Base-by-base conservation (phyloP, 2,797 vertebrate species). In the Brotula barbata region DNA sequence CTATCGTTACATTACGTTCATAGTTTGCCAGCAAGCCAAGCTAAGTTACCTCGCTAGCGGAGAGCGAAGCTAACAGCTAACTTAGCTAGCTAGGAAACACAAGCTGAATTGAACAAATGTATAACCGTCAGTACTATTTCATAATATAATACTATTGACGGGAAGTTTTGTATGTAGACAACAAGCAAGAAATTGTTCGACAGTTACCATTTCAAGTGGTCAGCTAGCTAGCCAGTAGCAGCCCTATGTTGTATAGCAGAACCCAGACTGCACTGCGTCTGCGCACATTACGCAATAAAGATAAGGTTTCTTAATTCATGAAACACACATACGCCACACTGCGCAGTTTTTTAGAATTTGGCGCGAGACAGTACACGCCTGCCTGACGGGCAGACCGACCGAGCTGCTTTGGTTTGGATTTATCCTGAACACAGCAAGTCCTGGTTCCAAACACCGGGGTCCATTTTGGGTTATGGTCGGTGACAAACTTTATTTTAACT, bases 191-290 rank as follows among this genome's bases (percentile, higher is more conserved):
- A 64, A 54, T 1, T 1, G 25, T 17, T 1, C 1, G 55, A 46
- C 62, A 79, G 49, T 86, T 88, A 88, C 88, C 87, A 88, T 90
- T 80, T 88, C 84, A 80, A 78, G 78, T 58, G 77, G 43, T 88
- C 68, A 85, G 82, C 82, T 85, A 88, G 87, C 85, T 84, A 77
- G 83, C 73, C 78, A 72, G 83, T 82, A 75, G 56, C 73, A 85
- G 84, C 83, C 71, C 78, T 71, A 71, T 78, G 77, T 84, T 76
- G 69, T 83, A 73, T 66, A 78, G 78, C 73, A 75, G 49, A 75
- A 78, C 39, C 81, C 76, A 49, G 23, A 43, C 77, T 87, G 83
- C 83, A 79, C 74, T 57, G 71, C 68, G 15, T 20, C 62, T 60
- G 49, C 81, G 80, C 63, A 82, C 43, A 56, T 84, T 77, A 74